Evolutionary conservation across 2,888 invertebrate species (phyloP), one percentile per base, ranked within the genome.

Genomic region (Melanostoma scalare): DNA sequence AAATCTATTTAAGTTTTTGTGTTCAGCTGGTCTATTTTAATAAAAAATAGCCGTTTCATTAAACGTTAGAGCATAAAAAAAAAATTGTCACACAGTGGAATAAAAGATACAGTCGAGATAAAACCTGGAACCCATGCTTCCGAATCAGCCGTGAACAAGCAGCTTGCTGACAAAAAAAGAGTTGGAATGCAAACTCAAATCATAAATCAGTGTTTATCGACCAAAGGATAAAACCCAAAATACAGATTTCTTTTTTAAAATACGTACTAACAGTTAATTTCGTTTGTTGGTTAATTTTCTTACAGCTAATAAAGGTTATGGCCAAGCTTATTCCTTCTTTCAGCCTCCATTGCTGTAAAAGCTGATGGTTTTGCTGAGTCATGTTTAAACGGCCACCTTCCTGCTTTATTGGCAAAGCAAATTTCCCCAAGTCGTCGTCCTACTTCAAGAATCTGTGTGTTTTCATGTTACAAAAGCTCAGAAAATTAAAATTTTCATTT

Each of bases 121-220:
- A 95, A 96, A 0, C 98, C 98, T 0, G 99, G 99, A 0, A 95
- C 96, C 0, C 99, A 99, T 89, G 94, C 95, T 6, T 96, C 98
- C 0, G 99, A 99, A 89, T 92, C 93, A 73, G 97, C 98, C 0
- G 96, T 99, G 2, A 99, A 99, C 91, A 99, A 99, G 89, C 99
- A 99, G 89, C 92, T 99, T 30, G 97, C 97, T 0, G 99, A 99
- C 89, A 99, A 99, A 90, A 99, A 99, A 90, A 92, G 99, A 86
- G 97, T 92, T 99, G 84, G 99, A 99, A 91, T 99, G 99, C 90
- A 93, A 93, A 30, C 98, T 42, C 95, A 96, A 90, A 98, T 99
- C 9, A 97, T 99, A 4, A 99, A 99, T 90, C 96, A 98, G 89
- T 99, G 99, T 90, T 94, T 98, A 42, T 86, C 90, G 3, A 68